Percentiles rank a stretch among this genome's conserved stretches.
Conservation (phyloP, 2,888 invertebrate species). For the Limnephilus lunatus region DNA sequence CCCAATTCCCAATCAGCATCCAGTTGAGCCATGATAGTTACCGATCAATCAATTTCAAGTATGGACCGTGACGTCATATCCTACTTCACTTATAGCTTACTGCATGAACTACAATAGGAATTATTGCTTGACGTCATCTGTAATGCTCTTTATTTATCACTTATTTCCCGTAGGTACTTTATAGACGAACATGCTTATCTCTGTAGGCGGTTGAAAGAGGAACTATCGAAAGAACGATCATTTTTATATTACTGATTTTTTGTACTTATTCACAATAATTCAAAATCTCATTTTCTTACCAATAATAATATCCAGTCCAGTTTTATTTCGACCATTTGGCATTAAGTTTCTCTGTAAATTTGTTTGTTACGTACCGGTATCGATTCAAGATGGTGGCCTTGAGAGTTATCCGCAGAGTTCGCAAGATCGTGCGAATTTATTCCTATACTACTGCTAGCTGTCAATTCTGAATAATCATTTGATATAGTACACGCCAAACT, state of each 20-base stretch:
- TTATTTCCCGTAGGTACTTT: background rate
- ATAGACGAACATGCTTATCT: background rate
- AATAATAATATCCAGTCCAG: background rate
- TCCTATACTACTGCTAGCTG: no score
- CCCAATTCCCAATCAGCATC: background rate
- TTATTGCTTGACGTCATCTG: background rate
- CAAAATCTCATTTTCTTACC: background rate
- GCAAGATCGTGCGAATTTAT: no score
- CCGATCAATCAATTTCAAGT: slow-evolving; percentile 36
- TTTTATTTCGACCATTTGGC: no score
- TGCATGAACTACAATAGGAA: background rate
- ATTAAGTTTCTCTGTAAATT: no score
- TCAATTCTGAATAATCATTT: no score
- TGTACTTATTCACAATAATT: background rate
- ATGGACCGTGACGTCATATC: slow-evolving; percentile 38
- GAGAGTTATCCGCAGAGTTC: no score
- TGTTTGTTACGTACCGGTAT: no score
- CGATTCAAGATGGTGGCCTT: no score
- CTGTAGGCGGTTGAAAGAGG: background rate
- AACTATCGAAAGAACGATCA: background rate
- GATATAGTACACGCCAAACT: no score
- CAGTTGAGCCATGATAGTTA: background rate
- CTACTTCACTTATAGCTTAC: background rate
- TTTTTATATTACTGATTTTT: no score
- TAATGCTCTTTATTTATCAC: background rate